phyloP scores from a whole-genome alignment of 2,888 invertebrate genomes.

The Empis stercorea region DNA sequence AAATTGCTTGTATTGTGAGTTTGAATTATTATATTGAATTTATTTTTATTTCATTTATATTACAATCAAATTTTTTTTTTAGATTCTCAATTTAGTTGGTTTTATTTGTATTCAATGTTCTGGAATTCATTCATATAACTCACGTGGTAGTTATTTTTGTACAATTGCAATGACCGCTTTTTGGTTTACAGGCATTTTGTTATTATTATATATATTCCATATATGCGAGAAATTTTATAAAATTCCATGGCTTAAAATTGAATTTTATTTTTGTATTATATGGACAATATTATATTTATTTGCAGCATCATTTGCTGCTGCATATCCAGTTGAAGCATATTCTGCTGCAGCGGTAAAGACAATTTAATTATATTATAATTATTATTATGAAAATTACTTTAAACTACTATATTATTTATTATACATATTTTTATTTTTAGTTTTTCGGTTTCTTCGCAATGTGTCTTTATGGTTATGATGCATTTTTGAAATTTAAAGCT shows the following conservation, averaged over 20 bases:
- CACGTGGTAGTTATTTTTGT: conserved; percentile 60
- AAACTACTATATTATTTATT: too few species aligned
- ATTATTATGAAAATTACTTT: too few species aligned
- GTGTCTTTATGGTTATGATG: conserved; percentile 65
- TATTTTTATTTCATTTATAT: not conserved
- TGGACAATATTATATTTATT: conserved; percentile 66
- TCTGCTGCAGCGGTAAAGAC: conserved; percentile 54
- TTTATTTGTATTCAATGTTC: conserved; percentile 69
- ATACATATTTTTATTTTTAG: conserved; percentile 47
- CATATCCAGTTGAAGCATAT: conserved; percentile 45
- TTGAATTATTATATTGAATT: not conserved
- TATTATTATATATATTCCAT: conserved; percentile 72
- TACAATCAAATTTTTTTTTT: conserved; percentile 16
- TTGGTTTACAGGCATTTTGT: conserved; percentile 69
- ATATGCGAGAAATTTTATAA: conserved; percentile 71
- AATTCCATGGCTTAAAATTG: conserved; percentile 77
- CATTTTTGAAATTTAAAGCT: conserved; percentile 61
- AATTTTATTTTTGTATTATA: conserved; percentile 59
- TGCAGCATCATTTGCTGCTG: conserved; percentile 56
- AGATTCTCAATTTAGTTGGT: conserved; percentile 58
- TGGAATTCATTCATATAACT: conserved; percentile 33
- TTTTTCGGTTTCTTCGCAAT: conserved; percentile 78
- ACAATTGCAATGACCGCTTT: conserved; percentile 72
- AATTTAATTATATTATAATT: not conserved
- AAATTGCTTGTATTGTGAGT: conserved; percentile 64